Evolutionary conservation across 1,140 invertebrate genomes (phyloP), one percentile per base, ranked within the genome.

Genomic region (Radopholus similis): DNA sequence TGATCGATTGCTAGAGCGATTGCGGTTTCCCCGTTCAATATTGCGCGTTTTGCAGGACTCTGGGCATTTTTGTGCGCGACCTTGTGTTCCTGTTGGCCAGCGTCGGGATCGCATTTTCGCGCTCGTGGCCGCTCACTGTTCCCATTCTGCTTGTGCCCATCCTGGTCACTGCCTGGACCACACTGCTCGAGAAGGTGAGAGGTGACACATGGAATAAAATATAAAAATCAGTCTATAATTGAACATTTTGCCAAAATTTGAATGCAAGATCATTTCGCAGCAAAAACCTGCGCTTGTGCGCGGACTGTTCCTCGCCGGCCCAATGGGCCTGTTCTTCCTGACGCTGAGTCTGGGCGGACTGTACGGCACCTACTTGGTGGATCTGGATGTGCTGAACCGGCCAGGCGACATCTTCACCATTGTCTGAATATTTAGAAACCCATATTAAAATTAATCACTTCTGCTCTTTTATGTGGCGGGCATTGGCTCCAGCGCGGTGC

Each of bases 401-500:
- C 64, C 64, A 0, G 64, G 64, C 4, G 32, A 42, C 34, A 66
- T 66, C 37, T 66, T 66, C 37, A 63, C 64, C 44, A 49, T 66
- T 28, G 40, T 55, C 35, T n/a, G n/a, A n/a, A n/a, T n/a, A n/a
- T n/a, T n/a, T n/a, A n/a, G n/a, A n/a, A n/a, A n/a, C n/a, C n/a
- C n/a, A n/a, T n/a, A n/a, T n/a, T n/a, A n/a, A n/a, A n/a, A n/a
- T n/a, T n/a, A n/a, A n/a, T n/a, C n/a, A n/a, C n/a, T n/a, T n/a
- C n/a, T n/a, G n/a, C n/a, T n/a, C n/a, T n/a, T n/a, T n/a, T n/a
- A n/a, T n/a, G n/a, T n/a, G n/a, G 38, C 53, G 28, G 64, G 64
- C 30, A 66, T 66, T 63, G 64, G 64, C 34, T n/a, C 64, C n/a
- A 66, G 64, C 28, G 56, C 56, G 6, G 42, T 66, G 11, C 64